phyloP scores from a whole-genome alignment of 1,140 invertebrate genomes.

The Caerostris darwini region DNA sequence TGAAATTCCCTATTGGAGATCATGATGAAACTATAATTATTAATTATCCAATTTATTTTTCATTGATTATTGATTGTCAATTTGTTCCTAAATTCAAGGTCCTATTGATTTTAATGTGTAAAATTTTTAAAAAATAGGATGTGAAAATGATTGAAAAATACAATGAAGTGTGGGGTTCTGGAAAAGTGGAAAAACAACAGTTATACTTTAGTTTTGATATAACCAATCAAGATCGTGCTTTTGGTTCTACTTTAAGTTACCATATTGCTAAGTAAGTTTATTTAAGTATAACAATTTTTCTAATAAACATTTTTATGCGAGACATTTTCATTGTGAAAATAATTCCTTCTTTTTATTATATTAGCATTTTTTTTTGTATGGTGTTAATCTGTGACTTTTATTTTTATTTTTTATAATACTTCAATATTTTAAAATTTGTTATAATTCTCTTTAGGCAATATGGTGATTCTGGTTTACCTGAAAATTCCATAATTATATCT shows the following conservation, averaged over 20 bases:
- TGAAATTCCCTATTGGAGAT: not conserved
- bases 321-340: not conserved
- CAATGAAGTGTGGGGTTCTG: not conserved
- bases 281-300: not conserved
- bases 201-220: conserved; percentile 89
- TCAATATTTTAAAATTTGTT: not conserved
- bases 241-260: conserved; percentile 96
- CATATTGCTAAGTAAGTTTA: conserved; percentile 87
- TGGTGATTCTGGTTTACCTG: conserved; percentile 93
- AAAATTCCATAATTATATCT: conserved; percentile 90
- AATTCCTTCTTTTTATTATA: not conserved
- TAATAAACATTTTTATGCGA: not conserved
- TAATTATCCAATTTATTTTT: not conserved
- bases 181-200: conserved; percentile 82
- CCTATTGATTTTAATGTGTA: not conserved
- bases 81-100: not conserved
- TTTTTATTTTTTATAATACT: not conserved
- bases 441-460: conserved; percentile 85
- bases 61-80: not conserved
- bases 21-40: not conserved
- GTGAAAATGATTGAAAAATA: conserved; percentile 82
- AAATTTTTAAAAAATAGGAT: conserved; percentile 19
- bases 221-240: conserved; percentile 94
- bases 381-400: too few species aligned
- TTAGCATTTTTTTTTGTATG: not conserved